Conservation (phyloP, 2,113 vertebrate genomes). For the Zapus hudsonius region DNA sequence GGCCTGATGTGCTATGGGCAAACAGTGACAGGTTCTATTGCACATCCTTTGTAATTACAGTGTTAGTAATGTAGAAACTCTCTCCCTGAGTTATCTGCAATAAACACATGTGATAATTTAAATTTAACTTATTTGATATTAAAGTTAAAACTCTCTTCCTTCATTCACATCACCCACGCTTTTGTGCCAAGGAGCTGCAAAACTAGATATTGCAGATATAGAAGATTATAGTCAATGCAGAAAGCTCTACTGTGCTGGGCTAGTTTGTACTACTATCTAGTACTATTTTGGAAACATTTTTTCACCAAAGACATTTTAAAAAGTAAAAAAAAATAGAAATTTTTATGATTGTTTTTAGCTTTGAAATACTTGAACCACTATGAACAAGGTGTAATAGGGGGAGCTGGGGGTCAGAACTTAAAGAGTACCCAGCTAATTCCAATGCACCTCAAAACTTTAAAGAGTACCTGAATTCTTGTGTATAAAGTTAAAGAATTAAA, state of each 20-base stretch:
- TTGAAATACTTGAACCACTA: neutral
- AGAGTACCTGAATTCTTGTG: too few species aligned
- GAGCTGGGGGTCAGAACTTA: too few species aligned
- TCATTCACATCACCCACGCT: neutral
- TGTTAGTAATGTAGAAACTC: neutral
- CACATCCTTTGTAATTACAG: neutral
- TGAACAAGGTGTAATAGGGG: neutral
- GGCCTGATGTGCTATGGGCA: neutral
- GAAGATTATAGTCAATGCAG: neutral
- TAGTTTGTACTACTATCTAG: neutral
- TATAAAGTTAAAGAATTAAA: too few species aligned
- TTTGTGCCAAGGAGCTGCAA: neutral
- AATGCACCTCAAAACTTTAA: too few species aligned
- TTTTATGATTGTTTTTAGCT: neutral
- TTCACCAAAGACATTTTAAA: neutral
- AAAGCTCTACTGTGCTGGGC: neutral
- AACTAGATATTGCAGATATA: neutral
- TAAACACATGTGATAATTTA: too few species aligned
- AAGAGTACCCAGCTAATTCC: too few species aligned
- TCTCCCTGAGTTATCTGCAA: neutral
- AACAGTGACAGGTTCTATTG: neutral
- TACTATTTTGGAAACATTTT: neutral
- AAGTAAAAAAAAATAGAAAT: neutral
- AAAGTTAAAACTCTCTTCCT: neutral
- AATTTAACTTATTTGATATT: conserved; percentile 22